phyloP scores from a whole-genome alignment of 2,888 invertebrate species.

The Xestia c-nigrum region DNA sequence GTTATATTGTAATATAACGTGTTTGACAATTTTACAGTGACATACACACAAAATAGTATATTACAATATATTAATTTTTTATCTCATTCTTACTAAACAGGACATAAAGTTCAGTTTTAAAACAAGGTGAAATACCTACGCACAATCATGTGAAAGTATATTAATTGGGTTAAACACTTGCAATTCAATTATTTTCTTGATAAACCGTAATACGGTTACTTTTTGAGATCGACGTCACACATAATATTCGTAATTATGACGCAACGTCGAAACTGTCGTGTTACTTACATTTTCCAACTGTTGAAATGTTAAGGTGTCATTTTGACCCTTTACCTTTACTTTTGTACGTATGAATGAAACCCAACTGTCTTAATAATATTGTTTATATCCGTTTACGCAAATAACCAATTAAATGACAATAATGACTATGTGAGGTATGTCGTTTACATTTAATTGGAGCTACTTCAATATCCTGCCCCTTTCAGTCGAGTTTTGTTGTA shows the following conservation, averaged over 20 bases:
- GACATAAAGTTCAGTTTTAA: constrained; percentile 20
- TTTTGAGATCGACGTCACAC: constrained; percentile 62
- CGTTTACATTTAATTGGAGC: constrained; percentile 19
- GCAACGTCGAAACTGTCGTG: constrained; percentile 61
- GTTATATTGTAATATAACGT: too few relatives aligned
- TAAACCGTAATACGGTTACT: constrained; percentile 29
- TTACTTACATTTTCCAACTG: constrained; percentile 50
- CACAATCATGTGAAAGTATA: constrained; percentile 56
- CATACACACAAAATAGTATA: not conserved
- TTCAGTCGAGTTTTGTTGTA: constrained; percentile 33
- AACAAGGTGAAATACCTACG: constrained; percentile 52
- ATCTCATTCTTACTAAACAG: constrained; percentile 7
- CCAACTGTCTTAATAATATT: constrained; percentile 64
- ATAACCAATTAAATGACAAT: constrained; percentile 60
- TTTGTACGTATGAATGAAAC: constrained; percentile 62
- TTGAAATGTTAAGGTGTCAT: constrained; percentile 67
- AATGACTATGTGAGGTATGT: constrained; percentile 31
- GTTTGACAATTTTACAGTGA: too few relatives aligned
- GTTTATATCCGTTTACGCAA: constrained; percentile 74
- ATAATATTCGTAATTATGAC: constrained; percentile 62
- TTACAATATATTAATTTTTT: constrained; percentile 9
- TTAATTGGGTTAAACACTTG: constrained; percentile 36
- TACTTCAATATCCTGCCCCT: constrained; percentile 48
- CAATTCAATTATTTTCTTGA: constrained; percentile 32
- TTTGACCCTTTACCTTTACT: constrained; percentile 67